Percentiles rank a stretch among this genome's conserved stretches.
These are phyloP conservation scores for Drosophila virilis DNA, from an alignment of 1,140 invertebrate species.

Conservation along the genomic window DNA sequence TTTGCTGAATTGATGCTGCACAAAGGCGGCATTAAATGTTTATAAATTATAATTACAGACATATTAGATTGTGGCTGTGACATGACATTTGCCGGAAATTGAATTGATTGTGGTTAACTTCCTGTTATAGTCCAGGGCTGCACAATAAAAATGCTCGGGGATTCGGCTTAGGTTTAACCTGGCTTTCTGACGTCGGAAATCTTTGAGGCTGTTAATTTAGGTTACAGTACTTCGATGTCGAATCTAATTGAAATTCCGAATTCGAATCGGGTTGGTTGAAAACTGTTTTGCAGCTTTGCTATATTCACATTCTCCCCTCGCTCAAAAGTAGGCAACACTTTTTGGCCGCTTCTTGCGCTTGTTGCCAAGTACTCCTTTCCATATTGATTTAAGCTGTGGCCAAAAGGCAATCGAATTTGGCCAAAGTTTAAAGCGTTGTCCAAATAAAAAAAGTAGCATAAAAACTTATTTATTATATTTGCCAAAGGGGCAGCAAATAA, in stretches of 20 bases:
- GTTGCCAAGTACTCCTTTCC: not conserved
- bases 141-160: no score
- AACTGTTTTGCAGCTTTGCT: no score
- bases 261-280: no score
- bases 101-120: constrained; percentile 59
- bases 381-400: constrained; percentile 61
- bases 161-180: no score
- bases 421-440: constrained; percentile 74
- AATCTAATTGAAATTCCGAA: no score
- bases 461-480: constrained; percentile 82
- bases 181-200: no score
- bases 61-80: constrained; percentile 55
- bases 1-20: constrained; percentile 53
- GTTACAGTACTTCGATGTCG: no score
- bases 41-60: constrained; percentile 77
- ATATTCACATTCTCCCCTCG: not conserved
- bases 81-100: constrained; percentile 72
- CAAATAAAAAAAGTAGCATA: constrained; percentile 75
- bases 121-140: not conserved
- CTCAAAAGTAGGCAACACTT: constrained; percentile 24
- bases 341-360: not conserved
- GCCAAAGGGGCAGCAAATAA: constrained; percentile 43
- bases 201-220: no score
- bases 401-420: constrained; percentile 61
- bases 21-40: constrained; percentile 71